phyloP scores from a whole-genome alignment of 2,888 invertebrate genomes.

The Erynnis tages region DNA sequence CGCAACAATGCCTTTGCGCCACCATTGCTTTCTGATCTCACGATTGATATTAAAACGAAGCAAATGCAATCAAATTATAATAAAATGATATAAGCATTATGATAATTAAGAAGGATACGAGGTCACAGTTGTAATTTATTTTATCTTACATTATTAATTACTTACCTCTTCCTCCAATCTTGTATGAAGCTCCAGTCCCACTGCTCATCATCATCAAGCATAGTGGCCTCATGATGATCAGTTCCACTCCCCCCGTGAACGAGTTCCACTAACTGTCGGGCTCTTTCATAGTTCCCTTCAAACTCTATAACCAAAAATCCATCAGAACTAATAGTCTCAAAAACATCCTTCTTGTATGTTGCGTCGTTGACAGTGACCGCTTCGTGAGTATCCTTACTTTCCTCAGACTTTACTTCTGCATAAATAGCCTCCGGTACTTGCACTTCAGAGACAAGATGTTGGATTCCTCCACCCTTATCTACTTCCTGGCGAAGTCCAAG shows the following conservation, averaged over 20 bases:
- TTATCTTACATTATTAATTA: constrained; percentile 27
- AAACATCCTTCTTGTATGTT: constrained; percentile 68
- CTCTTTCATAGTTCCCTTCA: constrained; percentile 82
- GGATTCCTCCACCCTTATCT: constrained; percentile 59
- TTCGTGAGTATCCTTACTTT: constrained; percentile 44
- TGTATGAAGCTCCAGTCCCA: constrained; percentile 89
- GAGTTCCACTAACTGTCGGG: constrained; percentile 82
- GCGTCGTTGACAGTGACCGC: constrained; percentile 62
- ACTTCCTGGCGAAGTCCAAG: constrained; percentile 55
- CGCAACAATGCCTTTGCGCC: constrained; percentile 29
- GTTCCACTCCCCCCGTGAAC: constrained; percentile 69
- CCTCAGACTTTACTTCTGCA: constrained; percentile 63
- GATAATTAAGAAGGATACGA: background rate
- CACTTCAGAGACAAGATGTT: constrained; percentile 60
- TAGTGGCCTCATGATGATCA: constrained; percentile 71
- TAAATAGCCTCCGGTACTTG: constrained; percentile 71
- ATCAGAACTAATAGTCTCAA: constrained; percentile 67
- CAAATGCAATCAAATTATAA: constrained; percentile 24
- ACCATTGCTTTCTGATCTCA: constrained; percentile 47
- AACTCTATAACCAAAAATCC: constrained; percentile 84
- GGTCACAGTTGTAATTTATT: background rate
- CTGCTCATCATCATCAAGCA: constrained; percentile 74
- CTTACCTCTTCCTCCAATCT: constrained; percentile 86
- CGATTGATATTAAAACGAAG: constrained; percentile 43
- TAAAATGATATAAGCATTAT: constrained; percentile 26